These are phyloP conservation scores for Hirundo rustica DNA, from an alignment of 2,797 vertebrate genomes.

Conservation along the genomic window DNA sequence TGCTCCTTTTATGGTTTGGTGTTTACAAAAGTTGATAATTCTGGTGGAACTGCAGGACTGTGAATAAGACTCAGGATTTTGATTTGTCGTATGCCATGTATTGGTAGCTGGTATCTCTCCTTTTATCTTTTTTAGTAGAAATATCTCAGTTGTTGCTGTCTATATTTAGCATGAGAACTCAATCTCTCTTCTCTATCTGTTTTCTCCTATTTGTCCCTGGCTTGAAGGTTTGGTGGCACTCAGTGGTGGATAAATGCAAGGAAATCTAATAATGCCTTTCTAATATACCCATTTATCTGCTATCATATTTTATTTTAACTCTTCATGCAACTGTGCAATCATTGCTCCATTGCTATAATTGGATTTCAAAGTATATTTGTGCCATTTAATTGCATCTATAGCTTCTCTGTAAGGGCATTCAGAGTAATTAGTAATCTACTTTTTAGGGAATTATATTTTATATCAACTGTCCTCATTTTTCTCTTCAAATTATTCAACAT, in stretches of 20 bases:
- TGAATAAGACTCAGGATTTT: not conserved
- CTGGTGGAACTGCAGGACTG: not conserved
- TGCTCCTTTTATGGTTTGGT: not conserved
- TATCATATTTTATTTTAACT: slow-evolving; percentile 65
- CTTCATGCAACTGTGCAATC: slow-evolving; percentile 55
- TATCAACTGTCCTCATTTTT: too few species aligned
- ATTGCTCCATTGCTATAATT: slow-evolving; percentile 44
- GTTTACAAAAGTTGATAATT: not conserved
- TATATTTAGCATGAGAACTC: slow-evolving; percentile 6
- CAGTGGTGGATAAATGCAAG: slow-evolving; percentile 34
- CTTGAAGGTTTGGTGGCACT: slow-evolving; percentile 41
- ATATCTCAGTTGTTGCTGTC: not conserved
- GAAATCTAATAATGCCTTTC: slow-evolving; percentile 36
- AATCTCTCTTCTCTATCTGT: not conserved
- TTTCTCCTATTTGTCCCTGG: slow-evolving; percentile 32
- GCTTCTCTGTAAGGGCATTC: slow-evolving; percentile 32
- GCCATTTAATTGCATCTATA: slow-evolving; percentile 52
- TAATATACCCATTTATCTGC: slow-evolving; percentile 34
- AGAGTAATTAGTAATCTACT: slow-evolving; percentile 50
- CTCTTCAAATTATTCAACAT: too few species aligned
- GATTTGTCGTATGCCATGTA: not conserved
- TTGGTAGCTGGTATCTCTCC: not conserved
- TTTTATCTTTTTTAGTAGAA: slow-evolving; percentile 28
- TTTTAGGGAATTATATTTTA: too few species aligned
- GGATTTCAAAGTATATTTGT: slow-evolving; percentile 56